phyloP scores from a whole-genome alignment of 2,113 vertebrate genomes.

The Stictonetta naevosa region DNA sequence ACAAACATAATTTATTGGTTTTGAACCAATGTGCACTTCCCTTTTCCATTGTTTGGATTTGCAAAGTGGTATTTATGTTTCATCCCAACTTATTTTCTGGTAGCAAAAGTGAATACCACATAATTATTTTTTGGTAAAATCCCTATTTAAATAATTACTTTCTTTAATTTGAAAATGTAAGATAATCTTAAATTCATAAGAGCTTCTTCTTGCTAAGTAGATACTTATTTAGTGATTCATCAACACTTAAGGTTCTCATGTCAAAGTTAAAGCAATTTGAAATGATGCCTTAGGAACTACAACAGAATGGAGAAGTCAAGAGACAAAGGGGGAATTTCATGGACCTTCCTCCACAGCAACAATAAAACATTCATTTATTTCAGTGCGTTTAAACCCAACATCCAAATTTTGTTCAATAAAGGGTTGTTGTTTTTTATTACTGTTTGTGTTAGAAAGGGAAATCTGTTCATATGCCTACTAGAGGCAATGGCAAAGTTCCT shows the following conservation, averaged over 20 bases:
- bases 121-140: not conserved
- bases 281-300: not conserved
- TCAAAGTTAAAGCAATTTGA: not conserved
- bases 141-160: not conserved
- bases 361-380: not conserved
- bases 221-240: not conserved
- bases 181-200: not conserved
- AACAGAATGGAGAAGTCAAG: not conserved
- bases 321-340: not conserved
- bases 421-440: not conserved
- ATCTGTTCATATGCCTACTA: not conserved
- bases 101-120: not conserved
- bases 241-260: not conserved
- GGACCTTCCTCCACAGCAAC: not conserved
- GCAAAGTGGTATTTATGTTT: not conserved
- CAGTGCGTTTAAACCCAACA: not conserved
- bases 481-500: not conserved
- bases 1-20: not conserved
- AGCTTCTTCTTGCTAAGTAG: not conserved
- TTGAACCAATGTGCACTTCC: not conserved
- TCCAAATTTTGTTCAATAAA: not conserved
- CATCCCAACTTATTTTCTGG: not conserved
- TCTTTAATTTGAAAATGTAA: constrained; percentile 3
- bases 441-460: not conserved
- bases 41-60: not conserved